Percentiles rank a stretch among this genome's conserved stretches.
phyloP scores from a whole-genome alignment of 1,140 invertebrate genomes.

The Drosophila truncata region DNA sequence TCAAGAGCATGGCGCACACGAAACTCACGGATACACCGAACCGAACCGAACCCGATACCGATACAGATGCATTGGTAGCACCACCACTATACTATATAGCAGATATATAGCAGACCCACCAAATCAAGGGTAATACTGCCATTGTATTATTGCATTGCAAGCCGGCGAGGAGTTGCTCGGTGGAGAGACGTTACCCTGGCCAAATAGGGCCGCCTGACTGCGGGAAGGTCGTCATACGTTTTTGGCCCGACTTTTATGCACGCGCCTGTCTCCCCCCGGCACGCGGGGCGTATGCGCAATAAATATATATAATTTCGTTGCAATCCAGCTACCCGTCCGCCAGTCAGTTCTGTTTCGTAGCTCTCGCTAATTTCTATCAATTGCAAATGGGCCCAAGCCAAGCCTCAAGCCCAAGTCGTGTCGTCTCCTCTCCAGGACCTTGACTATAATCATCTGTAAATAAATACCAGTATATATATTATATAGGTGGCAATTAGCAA shows the following conservation, averaged over 20 bases:
- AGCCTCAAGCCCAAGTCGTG: background rate
- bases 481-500: conserved; percentile 45
- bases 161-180: conserved; percentile 28
- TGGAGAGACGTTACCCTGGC: background rate
- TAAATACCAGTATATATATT: conserved; percentile 23
- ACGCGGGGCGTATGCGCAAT: conserved; percentile 73
- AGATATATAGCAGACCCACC: conserved; percentile 1
- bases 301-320: conserved; percentile 42
- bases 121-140: conserved; percentile 23
- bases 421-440: conserved; percentile 46
- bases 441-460: conserved; percentile 45
- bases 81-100: conserved; percentile 9
- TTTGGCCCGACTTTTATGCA: conserved; percentile 54
- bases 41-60: conserved; percentile 20
- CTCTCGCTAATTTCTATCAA: conserved; percentile 72
- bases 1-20: conserved; percentile 67
- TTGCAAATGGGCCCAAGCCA: conserved; percentile 36
- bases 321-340: background rate
- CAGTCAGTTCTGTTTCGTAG: background rate
- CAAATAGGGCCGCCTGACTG: conserved; percentile 7
- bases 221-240: conserved; percentile 38
- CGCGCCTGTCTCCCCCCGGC: conserved; percentile 43
- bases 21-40: conserved; percentile 42
- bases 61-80: conserved; percentile 31
- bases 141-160: conserved; percentile 20